Evolutionary conservation across 2,797 vertebrate genomes (phyloP), one percentile per base, ranked within the genome.

Genomic region (Eulemur mongoz): DNA sequence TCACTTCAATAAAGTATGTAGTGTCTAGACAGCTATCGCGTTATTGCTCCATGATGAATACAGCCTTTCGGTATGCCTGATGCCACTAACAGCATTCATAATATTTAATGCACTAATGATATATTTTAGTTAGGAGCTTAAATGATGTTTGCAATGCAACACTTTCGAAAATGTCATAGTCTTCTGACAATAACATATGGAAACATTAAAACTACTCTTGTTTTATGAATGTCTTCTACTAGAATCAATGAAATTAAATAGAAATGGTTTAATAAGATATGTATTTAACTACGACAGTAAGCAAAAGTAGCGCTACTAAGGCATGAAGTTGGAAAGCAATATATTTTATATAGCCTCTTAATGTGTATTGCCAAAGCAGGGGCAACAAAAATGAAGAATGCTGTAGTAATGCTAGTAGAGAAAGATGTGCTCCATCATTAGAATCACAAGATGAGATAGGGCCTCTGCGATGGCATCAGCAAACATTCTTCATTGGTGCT

Each of bases 31-130:
- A 18, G 38, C 59, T 79, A 67, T 25, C 45, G 7, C 1, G 1
- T 30, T 72, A 72, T 61, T 59, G 23, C 70, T 35, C 40, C 6
- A 5, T 59, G n/a, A 80, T 80, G 54, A 92, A 95, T 43, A 69
- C 5, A 59, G 9, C 1, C 12, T 89, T 90, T 90, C 27, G 25
- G 76, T 67, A 48, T 27, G 76, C 5, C 89, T 83, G 48, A 80
- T 67, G 82, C 15, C 76, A 20, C 67, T 43, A 91, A 67, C 3
- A 0, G 45, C 25, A 82, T 91, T 93, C 57, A 92, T 43, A 90
- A 88, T 84, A 86, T 93, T 95, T 95, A 97, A 93, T 57, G 25
- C n/a, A 72, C 57, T 92, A 43, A 89, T 67, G 54, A 75, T 81
- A 50, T 43, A 81, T 83, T 93, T 95, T 75, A 73, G 52, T 87